A percentile compares a stretch with the other conserved stretches of the same genome.
phyloP scores from a whole-genome alignment of 2,113 vertebrate genomes.

The Etia nguti region DNA sequence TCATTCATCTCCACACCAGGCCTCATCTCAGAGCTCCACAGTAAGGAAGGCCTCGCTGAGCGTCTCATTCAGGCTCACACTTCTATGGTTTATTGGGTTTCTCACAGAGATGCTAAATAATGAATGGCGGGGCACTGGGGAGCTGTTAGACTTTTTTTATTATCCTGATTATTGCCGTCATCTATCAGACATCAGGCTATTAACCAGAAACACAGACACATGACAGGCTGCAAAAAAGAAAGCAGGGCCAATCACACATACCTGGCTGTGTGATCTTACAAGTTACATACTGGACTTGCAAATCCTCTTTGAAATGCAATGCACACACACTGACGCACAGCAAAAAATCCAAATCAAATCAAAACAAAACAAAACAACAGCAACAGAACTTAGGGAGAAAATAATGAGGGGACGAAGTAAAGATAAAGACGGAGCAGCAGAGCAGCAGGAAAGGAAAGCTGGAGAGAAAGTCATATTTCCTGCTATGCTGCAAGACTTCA shows the following conservation, averaged over 20 bases:
- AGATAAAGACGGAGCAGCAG: not conserved
- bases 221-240: not conserved
- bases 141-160: conserved; percentile 42
- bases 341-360: not conserved
- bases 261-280: not conserved
- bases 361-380: not conserved
- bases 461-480: not conserved
- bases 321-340: not conserved
- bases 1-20: not conserved
- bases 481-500: not conserved
- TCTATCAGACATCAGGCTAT: conserved; percentile 26
- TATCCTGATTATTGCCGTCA: conserved; percentile 38
- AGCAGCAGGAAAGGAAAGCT: not conserved
- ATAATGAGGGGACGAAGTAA: not conserved
- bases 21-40: conserved; percentile 6
- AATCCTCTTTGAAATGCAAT: not conserved
- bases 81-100: conserved; percentile 6
- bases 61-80: not conserved
- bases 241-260: not conserved
- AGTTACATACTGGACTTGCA: not conserved
- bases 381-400: not conserved
- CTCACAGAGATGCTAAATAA: conserved; percentile 35
- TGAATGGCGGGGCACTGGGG: conserved; percentile 5
- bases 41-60: not conserved
- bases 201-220: not conserved